phyloP scores from a whole-genome alignment of 2,113 vertebrate genomes.

The Haplochromis vanheusdeni region DNA sequence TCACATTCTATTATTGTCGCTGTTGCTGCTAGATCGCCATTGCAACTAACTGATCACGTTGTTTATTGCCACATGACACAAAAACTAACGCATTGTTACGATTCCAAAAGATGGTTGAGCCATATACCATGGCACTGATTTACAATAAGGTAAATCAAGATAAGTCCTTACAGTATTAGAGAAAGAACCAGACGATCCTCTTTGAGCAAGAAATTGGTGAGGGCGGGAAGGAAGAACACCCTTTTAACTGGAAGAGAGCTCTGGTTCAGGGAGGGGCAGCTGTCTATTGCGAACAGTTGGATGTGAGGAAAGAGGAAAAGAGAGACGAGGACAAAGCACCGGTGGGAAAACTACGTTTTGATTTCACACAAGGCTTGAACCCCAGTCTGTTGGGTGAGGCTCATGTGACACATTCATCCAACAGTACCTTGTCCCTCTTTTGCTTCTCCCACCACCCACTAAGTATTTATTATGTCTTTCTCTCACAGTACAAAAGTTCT shows the following conservation, averaged over 20 bases:
- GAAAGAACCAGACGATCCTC: not conserved
- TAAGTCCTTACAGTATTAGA: not conserved
- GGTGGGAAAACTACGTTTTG: not conserved
- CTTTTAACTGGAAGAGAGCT: not conserved
- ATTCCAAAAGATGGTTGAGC: not conserved
- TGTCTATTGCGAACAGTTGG: accelerated
- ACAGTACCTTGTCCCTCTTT: not conserved
- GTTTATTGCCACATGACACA: not conserved
- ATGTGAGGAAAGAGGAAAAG: not conserved
- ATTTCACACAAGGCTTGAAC: not conserved
- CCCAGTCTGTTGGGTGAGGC: not conserved
- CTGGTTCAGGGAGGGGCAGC: not conserved
- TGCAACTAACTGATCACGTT: not conserved
- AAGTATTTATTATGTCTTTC: not conserved
- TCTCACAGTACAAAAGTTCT: not conserved
- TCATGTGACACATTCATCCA: not conserved
- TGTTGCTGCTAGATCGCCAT: not conserved
- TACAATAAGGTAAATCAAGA: not conserved
- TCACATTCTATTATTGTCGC: not conserved
- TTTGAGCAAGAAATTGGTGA: not conserved
- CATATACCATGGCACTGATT: not conserved
- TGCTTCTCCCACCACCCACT: not conserved
- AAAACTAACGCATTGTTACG: accelerated
- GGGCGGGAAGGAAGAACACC: not conserved
- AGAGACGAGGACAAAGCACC: not conserved